Percentiles rank a stretch among this genome's conserved stretches.
Evolutionary conservation across 2,797 vertebrate species (phyloP).

Genomic region (Phalloptychus januarius): DNA sequence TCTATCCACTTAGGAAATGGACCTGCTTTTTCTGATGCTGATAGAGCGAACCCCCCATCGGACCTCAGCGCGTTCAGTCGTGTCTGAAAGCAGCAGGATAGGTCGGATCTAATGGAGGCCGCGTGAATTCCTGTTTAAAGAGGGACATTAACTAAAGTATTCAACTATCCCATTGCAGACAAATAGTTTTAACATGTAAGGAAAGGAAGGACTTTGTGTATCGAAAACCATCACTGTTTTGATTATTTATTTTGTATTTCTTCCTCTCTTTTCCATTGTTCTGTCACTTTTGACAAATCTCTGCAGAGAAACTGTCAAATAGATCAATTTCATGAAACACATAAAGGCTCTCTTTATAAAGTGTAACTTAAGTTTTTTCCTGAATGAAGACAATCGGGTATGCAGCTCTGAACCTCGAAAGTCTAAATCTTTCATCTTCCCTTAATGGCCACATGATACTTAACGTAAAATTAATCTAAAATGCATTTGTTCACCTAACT

Average conservation of each 20-base stretch:
- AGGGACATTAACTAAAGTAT: neutral
- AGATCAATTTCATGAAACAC: neutral
- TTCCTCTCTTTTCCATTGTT: neutral
- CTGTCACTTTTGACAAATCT: neutral
- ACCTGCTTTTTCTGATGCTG: conserved; percentile 71
- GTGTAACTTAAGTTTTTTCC: neutral
- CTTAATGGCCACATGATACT: neutral
- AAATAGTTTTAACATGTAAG: neutral
- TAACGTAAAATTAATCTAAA: neutral
- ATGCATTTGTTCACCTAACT: neutral
- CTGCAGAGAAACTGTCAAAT: neutral
- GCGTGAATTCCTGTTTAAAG: conserved; percentile 22
- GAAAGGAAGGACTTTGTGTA: neutral
- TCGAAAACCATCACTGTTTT: neutral
- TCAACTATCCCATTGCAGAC: neutral
- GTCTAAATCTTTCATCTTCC: neutral
- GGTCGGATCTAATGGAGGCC: conserved; percentile 49
- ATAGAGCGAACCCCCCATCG: conserved; percentile 60
- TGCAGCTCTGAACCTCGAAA: neutral
- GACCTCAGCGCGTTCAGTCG: conserved; percentile 24
- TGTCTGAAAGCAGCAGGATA: conserved; percentile 60
- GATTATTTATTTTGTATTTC: neutral
- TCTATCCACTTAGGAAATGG: conserved; percentile 81
- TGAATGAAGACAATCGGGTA: neutral
- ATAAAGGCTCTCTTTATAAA: neutral